Evolutionary conservation across 2,888 invertebrate species (phyloP).

Genomic region (Tridacna crocea): DNA sequence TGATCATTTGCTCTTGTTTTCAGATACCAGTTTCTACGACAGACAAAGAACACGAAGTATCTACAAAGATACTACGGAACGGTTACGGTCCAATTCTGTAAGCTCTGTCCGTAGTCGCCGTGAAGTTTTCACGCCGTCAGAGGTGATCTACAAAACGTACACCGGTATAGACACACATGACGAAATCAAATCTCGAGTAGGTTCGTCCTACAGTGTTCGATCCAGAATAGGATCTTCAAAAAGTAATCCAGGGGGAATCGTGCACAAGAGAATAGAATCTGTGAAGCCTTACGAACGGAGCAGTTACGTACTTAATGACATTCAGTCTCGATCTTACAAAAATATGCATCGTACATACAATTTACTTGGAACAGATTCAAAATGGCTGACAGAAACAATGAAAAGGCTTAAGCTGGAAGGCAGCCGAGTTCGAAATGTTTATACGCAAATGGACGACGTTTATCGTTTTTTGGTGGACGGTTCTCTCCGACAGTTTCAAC

Average conservation of each 20-base stretch:
- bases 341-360: constrained; percentile 45
- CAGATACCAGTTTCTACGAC: constrained; percentile 20
- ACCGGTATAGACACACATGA: constrained; percentile 32
- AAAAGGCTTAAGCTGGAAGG: constrained; percentile 11
- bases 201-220: constrained; percentile 10
- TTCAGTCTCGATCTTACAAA: constrained; percentile 42
- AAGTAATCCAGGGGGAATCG: constrained; percentile 28
- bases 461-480: constrained; percentile 17
- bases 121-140: constrained; percentile 28
- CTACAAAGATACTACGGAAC: constrained; percentile 3
- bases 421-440: constrained; percentile 8
- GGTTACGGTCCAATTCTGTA: constrained; percentile 11
- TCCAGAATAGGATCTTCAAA: constrained; percentile 14
- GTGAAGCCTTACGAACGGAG: constrained; percentile 40
- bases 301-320: constrained; percentile 39
- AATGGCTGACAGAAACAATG: constrained; percentile 19
- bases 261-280: constrained; percentile 40
- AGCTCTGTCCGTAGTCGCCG: neutral
- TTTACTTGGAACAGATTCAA: constrained; percentile 15
- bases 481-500: constrained; percentile 19
- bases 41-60: constrained; percentile 5
- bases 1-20: neutral
- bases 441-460: constrained; percentile 16
- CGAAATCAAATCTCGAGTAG: constrained; percentile 20
- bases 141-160: constrained; percentile 45